Base-by-base conservation (phyloP, 2,113 vertebrate species). In the Pangasianodon hypophthalmus region DNA sequence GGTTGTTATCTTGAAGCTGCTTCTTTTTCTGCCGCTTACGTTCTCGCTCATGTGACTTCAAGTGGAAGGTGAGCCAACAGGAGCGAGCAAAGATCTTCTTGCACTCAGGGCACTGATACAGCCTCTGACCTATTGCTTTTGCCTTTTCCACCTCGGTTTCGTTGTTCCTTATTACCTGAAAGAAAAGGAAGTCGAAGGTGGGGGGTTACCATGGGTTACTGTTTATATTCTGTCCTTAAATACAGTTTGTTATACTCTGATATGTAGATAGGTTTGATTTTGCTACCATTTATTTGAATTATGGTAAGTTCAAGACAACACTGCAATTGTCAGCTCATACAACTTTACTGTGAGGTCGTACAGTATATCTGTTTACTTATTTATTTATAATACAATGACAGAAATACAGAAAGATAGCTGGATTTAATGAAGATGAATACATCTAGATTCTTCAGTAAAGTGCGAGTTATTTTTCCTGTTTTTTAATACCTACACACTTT, bases 31-130 rank as follows among this genome's bases (percentile, higher is more conserved):
- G 50, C 18, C 32, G 48, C 26, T 81, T 88, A 71, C 41, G 77
- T 82, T 88, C 67, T 48, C 52, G 32, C 26, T 58, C 32, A n/a
- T 91, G 91, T 21, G 83, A 77, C 86, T 54, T 90, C 75, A 90
- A 64, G 83, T 91, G 91, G 37, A 81, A 64, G 64, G 41, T 29
- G 24, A 90, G 87, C 86, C 44, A 54, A n/a, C 29, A n/a, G 56
- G 62, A 60, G 16, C n/a, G 67, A 69, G 32, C 60, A 58, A 90
- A 90, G n/a, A 83, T 69, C 71, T 85, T 84, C 44, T 79, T 79
- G 48, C 91, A 92, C 26, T 85, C 48, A 11, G 85, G 85, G 60
- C 89, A 92, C 64, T 67, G 69, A 88, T 60, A 80, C 41, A 13
- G 8, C 6, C 50, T 56, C 37, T 62, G 86, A 46, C 82, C 77